Percentiles rank a stretch among this genome's conserved stretches.
phyloP scores from a whole-genome alignment of 2,888 invertebrate genomes.

The Argynnis bischoffii region DNA sequence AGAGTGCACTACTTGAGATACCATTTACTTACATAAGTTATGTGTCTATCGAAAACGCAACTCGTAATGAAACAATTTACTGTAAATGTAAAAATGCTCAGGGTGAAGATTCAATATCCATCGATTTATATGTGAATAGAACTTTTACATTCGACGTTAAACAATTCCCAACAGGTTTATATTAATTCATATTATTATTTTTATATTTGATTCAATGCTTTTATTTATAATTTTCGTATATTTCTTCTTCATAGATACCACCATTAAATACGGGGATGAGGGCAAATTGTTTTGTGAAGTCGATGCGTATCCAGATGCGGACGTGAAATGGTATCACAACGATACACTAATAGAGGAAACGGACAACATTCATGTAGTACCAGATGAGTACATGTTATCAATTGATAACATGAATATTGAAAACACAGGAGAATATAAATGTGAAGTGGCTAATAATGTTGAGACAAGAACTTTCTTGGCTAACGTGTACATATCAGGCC shows the following conservation, averaged over 20 bases:
- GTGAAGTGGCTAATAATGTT: constrained; percentile 53
- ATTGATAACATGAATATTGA: constrained; percentile 61
- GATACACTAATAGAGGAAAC: constrained; percentile 46
- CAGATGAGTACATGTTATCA: constrained; percentile 50
- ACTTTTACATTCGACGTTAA: constrained; percentile 59
- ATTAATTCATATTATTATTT: not conserved
- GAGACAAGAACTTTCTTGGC: constrained; percentile 48
- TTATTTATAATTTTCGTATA: no score
- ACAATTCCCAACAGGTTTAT: constrained; percentile 57
- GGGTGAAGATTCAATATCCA: constrained; percentile 44
- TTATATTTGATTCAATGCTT: not conserved
- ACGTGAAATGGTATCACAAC: constrained; percentile 63
- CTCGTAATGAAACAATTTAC: constrained; percentile 52
- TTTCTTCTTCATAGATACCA: constrained; percentile 49
- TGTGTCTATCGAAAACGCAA: constrained; percentile 50
- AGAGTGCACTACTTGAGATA: constrained; percentile 57
- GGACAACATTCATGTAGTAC: constrained; percentile 45
- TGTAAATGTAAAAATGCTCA: constrained; percentile 57
- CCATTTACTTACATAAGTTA: constrained; percentile 62
- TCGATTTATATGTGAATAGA: constrained; percentile 58
- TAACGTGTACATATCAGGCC: constrained; percentile 56
- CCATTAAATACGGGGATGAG: constrained; percentile 58
- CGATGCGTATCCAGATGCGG: constrained; percentile 62
- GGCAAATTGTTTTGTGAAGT: constrained; percentile 60
- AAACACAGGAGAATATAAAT: constrained; percentile 59